Conservation (phyloP, 2,113 vertebrate genomes). For the Sylvietta virens region DNA sequence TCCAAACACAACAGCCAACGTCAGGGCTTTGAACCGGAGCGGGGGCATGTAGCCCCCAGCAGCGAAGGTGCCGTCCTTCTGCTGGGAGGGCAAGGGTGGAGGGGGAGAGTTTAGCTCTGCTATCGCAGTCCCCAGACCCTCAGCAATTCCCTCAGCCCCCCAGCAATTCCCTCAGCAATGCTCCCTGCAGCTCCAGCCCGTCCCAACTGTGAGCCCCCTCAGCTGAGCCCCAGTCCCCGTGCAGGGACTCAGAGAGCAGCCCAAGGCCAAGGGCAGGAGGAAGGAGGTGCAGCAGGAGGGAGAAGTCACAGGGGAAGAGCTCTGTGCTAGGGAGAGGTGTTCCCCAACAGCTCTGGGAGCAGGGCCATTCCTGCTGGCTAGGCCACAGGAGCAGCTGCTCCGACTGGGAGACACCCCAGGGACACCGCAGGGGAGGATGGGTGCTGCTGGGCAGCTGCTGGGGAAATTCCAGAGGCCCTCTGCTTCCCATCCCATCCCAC, state of each 20-base stretch:
- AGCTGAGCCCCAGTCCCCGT: not conserved
- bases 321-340: not conserved
- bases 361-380: not conserved
- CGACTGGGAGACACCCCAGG: not conserved
- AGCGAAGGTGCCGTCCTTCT: slow-evolving; percentile 95
- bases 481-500: not conserved
- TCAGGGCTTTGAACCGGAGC: slow-evolving; percentile 93
- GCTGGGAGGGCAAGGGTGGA: slow-evolving; percentile 66
- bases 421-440: not conserved
- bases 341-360: not conserved
- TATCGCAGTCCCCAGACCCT: not conserved
- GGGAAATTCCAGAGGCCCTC: not conserved
- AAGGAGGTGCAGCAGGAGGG: not conserved
- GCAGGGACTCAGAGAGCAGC: not conserved
- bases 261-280: not conserved
- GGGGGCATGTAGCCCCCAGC: slow-evolving; percentile 97
- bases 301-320: not conserved
- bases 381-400: not conserved
- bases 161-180: not conserved
- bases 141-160: not conserved
- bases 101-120: not conserved
- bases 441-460: not conserved
- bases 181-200: not conserved
- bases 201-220: not conserved
- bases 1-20: slow-evolving; percentile 90